These are phyloP conservation scores for zebrafish (Danio rerio) DNA, from an alignment of 2,113 vertebrate genomes.

Conservation along the genomic window GRCz12tu NC_133184.1:7376501-7377000, in stretches of 20 bases:
- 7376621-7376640: background rate
- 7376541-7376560: background rate
- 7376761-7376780: background rate
- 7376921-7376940: constrained; percentile 78
- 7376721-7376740: background rate
- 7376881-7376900: constrained; percentile 61
- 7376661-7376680: background rate
- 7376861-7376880: constrained; percentile 64
- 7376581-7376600: background rate
- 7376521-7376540: constrained; percentile 20
- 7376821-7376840: constrained; percentile 73
- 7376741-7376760: background rate
- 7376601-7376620: background rate
- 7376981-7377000: constrained; percentile 80
- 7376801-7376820: constrained; percentile 51
- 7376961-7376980: constrained; percentile 79
- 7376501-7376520: background rate
- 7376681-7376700: background rate
- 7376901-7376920: constrained; percentile 66
- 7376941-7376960: constrained; percentile 76
- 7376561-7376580: background rate
- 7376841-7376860: constrained; percentile 69
- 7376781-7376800: constrained; percentile 47
- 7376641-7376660: background rate
- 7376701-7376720: background rate